phyloP scores from a whole-genome alignment of 2,888 invertebrate genomes.

The Eulithis prunata region DNA sequence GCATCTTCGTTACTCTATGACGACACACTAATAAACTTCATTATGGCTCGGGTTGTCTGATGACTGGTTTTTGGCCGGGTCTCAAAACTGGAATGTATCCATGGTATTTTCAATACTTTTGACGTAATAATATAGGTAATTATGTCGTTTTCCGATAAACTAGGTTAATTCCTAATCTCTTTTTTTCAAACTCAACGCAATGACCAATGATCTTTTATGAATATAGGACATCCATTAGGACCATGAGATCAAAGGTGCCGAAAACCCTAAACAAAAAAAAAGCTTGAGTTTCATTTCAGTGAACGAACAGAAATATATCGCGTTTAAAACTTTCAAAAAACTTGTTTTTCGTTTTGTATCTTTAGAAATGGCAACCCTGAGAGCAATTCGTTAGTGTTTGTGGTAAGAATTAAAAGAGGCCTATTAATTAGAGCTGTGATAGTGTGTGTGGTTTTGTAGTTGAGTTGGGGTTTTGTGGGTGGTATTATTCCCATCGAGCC shows the following conservation, averaged over 20 bases:
- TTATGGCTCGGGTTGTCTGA: constrained; percentile 12
- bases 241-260: too few relatives aligned
- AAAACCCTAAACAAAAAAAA: too few relatives aligned
- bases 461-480: constrained; percentile 11
- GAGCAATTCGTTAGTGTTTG: constrained; percentile 8
- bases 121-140: too few relatives aligned
- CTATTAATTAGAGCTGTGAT: constrained; percentile 19
- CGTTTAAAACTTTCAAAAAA: neutral
- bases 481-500: neutral
- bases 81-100: too few relatives aligned
- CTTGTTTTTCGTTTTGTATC: too few relatives aligned
- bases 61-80: neutral
- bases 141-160: too few relatives aligned
- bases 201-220: too few relatives aligned
- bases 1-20: constrained; percentile 33
- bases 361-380: neutral
- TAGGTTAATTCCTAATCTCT: too few relatives aligned
- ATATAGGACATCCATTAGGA: too few relatives aligned
- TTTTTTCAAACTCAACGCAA: too few relatives aligned
- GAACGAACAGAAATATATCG: too few relatives aligned
- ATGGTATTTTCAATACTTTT: too few relatives aligned
- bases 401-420: constrained; percentile 11
- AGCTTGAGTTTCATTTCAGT: neutral
- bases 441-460: constrained; percentile 13
- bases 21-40: constrained; percentile 33